Percentiles rank a stretch among this genome's conserved stretches.
Conservation (phyloP, 1,140 invertebrate genomes). For the Halictus rubicundus region DNA sequence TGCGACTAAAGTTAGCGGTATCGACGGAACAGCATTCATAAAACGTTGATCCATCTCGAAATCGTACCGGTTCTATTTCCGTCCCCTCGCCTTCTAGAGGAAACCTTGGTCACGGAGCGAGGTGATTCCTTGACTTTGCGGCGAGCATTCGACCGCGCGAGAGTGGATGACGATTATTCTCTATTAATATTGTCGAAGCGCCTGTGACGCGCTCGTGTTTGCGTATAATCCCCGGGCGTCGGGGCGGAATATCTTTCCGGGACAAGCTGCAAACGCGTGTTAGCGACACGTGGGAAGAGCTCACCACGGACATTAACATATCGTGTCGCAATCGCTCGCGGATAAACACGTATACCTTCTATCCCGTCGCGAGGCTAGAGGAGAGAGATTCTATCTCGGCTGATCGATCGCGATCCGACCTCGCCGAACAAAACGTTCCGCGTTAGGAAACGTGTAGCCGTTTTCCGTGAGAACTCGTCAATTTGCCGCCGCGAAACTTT, state of each 20-base stretch:
- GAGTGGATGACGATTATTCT: constrained; percentile 2
- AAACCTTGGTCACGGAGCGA: not conserved
- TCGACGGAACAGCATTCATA: too few relatives aligned
- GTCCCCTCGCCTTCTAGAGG: not conserved
- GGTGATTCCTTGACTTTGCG: constrained; percentile 2
- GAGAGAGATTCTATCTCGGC: constrained; percentile 62
- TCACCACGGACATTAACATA: constrained; percentile 56
- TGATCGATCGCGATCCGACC: constrained; percentile 53
- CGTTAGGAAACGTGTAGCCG: constrained; percentile 5
- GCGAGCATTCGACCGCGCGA: not conserved
- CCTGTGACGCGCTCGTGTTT: constrained; percentile 1
- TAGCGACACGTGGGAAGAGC: constrained; percentile 63
- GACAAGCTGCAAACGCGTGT: constrained; percentile 51
- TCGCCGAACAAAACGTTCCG: constrained; percentile 46
- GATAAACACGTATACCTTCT: constrained; percentile 61
- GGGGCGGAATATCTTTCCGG: constrained; percentile 53
- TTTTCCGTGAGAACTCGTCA: constrained; percentile 7
- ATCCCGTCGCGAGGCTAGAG: constrained; percentile 43
- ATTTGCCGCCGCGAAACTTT: not conserved
- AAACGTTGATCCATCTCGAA: too few relatives aligned
- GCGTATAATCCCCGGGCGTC: not conserved
- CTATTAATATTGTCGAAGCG: constrained; percentile 15
- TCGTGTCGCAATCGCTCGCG: constrained; percentile 64
- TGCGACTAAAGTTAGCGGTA: too few relatives aligned
- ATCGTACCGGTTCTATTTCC: not conserved